Evolutionary conservation across 2,888 invertebrate genomes (phyloP), one percentile per base, ranked within the genome.

Genomic region (Acrobasis repandana): DNA sequence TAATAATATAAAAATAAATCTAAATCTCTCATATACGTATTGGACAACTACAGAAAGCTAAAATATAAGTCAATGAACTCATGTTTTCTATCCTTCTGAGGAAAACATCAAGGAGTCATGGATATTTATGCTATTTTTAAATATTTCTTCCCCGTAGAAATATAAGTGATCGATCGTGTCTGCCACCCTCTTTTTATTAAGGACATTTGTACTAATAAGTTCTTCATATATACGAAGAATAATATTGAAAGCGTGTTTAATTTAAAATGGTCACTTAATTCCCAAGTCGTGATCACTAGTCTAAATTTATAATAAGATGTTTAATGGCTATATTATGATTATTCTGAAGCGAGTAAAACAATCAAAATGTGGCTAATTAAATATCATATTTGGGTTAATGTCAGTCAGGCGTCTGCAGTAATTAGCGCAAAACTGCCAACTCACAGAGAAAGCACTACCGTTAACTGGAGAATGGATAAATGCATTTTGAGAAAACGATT

Each of bases 401-500:
- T 81, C 75, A 72, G 77, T 81, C 75, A 72, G 75, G 62, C 68
- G 77, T 74, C 77, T 67, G 73, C 62, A 65, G 77, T 72, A 85
- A 83, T 82, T 80, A 82, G 79, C 74, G 79, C 76, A 76, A 80
- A 81, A 79, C 76, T 76, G 82, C 76, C 70, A 73, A 78, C 76
- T 83, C 82, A 81, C 77, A 80, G 85, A 83, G 86, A 86, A 85
- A 86, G 86, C 80, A 47, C 28, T 36, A 74, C 72, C 62, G 73
- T 61, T 66, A 70, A 76, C 72, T 62, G 73, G 63, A 67, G 70
- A 76, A 68, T 76, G 72, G 66, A 75, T 77, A 67, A 64, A 66
- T 63, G 63, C 33, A 65, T 58, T 60, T 60, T 20, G 51, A 60
- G 28, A 61, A 58, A 52, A 60, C 58, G 15, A 49, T 6, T 54